Percentiles rank a stretch among this genome's conserved stretches.
Conservation (phyloP, 2,888 invertebrate genomes). For the Axea sp. region DNA sequence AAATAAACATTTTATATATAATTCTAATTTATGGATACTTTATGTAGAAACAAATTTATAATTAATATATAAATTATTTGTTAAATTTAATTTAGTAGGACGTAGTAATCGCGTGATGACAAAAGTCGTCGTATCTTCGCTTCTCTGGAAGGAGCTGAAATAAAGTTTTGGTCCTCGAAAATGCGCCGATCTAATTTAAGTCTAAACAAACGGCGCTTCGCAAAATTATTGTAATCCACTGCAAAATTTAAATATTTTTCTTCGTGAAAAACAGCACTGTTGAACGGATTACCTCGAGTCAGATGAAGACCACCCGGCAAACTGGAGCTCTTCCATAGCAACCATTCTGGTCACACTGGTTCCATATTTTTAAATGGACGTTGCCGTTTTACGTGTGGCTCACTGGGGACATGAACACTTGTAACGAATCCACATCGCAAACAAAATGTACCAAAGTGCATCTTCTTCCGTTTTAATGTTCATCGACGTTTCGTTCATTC, state of each 20-base stretch:
- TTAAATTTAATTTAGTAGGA: conserved; percentile 45
- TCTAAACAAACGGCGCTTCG: not conserved
- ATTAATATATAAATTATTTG: conserved; percentile 52
- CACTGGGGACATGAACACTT: conserved; percentile 71
- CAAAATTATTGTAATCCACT: conserved; percentile 31
- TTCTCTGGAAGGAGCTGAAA: conserved; percentile 27
- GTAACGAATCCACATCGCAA: conserved; percentile 8
- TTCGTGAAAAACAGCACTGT: conserved; percentile 46
- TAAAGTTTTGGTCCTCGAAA: conserved; percentile 8
- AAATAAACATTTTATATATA: conserved; percentile 43
- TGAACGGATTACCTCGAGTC: conserved; percentile 72
- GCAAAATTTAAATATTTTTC: too few relatives aligned
- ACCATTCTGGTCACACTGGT: conserved; percentile 80
- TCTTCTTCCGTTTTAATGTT: not conserved
- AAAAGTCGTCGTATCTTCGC: conserved; percentile 49
- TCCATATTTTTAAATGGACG: conserved; percentile 78
- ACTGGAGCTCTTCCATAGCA: conserved; percentile 79
- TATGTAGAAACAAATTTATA: conserved; percentile 50
- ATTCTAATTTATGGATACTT: conserved; percentile 49
- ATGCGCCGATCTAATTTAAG: conserved; percentile 10
- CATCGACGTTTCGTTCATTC: conserved; percentile 3
- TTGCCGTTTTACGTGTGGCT: conserved; percentile 76
- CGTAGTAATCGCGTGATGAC: conserved; percentile 19
- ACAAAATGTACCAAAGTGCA: conserved; percentile 38
- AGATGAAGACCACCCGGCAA: conserved; percentile 70